Evolutionary conservation across 2,797 vertebrate genomes (phyloP), one percentile per base, ranked within the genome.

Genomic region (Ispidina picta): DNA sequence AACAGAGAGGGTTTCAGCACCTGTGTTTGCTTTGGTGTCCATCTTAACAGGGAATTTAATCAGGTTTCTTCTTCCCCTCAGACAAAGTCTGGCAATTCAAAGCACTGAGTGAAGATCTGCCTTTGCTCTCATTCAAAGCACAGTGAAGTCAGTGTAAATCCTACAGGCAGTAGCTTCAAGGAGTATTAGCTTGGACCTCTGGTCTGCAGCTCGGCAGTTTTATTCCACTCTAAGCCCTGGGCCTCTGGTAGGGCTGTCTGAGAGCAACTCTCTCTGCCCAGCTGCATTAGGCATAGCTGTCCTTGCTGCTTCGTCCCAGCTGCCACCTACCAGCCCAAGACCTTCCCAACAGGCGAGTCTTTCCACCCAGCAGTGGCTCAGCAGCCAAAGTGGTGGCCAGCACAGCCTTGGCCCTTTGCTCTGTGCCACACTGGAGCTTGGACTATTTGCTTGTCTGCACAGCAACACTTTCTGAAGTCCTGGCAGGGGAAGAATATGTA

Each of bases 401-500:
- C 48, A 55, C 23, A n/a, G 7, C 51, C 64, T 54, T 37, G 18
- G 41, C 46, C 48, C 75, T 82, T 64, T 58, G 23, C 76, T 83
- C 20, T 70, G 55, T 56, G 59, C 84, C 51, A 16, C 5, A 19
- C 64, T 58, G 71, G 71, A 81, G 74, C 59, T 79, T 4, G 1
- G 88, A 43, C 77, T 77, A 9, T 63, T 46, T 9, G 18, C 28
- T 14, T 28, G 66, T 89, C 73, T 91, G 87, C 92, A 94, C 88
- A 95, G 88, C 80, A 92, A 86, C 33, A 7, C 54, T 58, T 78
- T 35, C 83, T 73, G 51, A n/a, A 86, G 73, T 31, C 62, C 86
- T 93, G 70, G 79, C 48, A 65, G 83, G 77, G 52, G 26, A 86
- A 7, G 60, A 77, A 86, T 52, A 8, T 19, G 72, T 59, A 77